Conservation (phyloP, 2,797 vertebrate species). For the Sciurus vulgaris region DNA sequence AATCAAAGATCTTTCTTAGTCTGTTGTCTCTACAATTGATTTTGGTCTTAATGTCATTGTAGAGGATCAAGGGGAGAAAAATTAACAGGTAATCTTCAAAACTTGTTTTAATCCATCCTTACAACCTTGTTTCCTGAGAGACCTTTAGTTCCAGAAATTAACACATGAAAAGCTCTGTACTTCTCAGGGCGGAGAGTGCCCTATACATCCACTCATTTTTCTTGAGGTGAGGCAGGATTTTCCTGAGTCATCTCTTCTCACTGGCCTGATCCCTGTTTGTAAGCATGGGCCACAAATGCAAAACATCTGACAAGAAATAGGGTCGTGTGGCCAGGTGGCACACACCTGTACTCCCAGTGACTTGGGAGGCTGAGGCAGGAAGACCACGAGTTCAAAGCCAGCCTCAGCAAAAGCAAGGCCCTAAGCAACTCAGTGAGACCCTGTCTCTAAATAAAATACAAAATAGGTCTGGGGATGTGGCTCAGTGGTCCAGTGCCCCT, state of each 20-base stretch:
- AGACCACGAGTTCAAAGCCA: too few species aligned
- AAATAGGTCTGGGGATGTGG: too few species aligned
- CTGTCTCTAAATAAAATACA: too few species aligned
- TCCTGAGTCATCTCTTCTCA: slow-evolving; percentile 42
- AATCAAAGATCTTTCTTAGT: neutral
- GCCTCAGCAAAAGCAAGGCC: too few species aligned
- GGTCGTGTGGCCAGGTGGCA: neutral
- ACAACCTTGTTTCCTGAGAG: slow-evolving; percentile 31
- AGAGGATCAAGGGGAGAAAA: neutral
- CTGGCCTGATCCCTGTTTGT: neutral
- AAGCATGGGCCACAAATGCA: neutral
- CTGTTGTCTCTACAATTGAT: neutral
- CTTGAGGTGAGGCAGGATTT: neutral
- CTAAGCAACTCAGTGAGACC: too few species aligned
- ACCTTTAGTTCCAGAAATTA: neutral
- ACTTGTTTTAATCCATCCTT: slow-evolving; percentile 29
- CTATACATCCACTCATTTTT: slow-evolving; percentile 56
- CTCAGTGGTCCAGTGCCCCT: too few species aligned
- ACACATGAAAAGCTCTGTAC: neutral
- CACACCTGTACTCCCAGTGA: too few species aligned
- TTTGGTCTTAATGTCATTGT: neutral
- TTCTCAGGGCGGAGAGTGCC: neutral
- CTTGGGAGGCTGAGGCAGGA: too few species aligned
- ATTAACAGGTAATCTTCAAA: slow-evolving; percentile 16
- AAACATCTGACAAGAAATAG: slow-evolving; percentile 72